Evolutionary conservation across 1,140 invertebrate genomes (phyloP), one percentile per base, ranked within the genome.

Genomic region (Hesperophylax magnus): DNA sequence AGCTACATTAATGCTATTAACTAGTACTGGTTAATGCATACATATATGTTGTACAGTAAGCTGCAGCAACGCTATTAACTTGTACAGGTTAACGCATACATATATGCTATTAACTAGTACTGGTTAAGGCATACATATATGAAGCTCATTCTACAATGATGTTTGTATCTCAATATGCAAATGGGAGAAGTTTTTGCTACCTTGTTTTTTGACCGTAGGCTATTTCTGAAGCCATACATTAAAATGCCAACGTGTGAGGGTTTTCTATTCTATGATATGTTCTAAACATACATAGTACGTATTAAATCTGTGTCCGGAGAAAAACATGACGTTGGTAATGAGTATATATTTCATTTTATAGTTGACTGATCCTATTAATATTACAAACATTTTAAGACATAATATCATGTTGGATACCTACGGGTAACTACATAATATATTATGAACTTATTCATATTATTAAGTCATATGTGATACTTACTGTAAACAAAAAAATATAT

Each of bases 181-280:
- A 8, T 31, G 63, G 27, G 27, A 67, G 27, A 67, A 31, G 17
- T 34, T 34, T 67, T 31, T 65, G 61, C 24, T 67, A 27, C 22
- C 22, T n/a, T 31, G 17, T 67, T 31, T 27, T 67, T 67, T n/a
- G 31, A 67, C 22, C 22, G 11, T 67, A 67, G 14, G n/a, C 27
- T 67, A 67, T 34, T 27, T 27, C 6, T 15, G 14, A 22, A 67
- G 22, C 17, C 17, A 3, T 67, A 67, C 14, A 31, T 34, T 67
- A 27, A 31, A 67, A 31, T 39, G 27, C 22, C 63, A 67, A 27
- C 39, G 15, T 31, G 22, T n/a, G 20, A 58, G n/a, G 63, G 39
- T 67, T 14, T 6, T 71, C n/a, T 71, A 71, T 24, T 71, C 67
- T 71, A 71, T 71, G 67, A 71, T 71, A 71, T 71, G 67, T 39